Conservation (phyloP, 92 coral and sea anemone species). For the Epizoanthus scotinus region DNA sequence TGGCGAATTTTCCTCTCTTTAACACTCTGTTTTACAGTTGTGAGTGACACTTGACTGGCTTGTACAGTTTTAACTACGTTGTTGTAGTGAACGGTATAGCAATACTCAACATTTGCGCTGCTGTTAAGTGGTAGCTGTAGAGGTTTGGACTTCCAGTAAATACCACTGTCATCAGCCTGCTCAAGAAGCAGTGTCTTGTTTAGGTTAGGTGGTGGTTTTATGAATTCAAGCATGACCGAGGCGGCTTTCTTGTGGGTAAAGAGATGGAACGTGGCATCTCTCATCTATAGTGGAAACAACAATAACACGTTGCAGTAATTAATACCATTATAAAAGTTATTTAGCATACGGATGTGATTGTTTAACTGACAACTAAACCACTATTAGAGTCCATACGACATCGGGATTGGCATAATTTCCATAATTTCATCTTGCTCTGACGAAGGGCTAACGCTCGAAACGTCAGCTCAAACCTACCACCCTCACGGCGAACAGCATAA, state of each 20-base stretch:
- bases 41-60: not conserved
- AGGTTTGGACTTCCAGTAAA: conserved; percentile 49
- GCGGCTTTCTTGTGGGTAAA: not conserved
- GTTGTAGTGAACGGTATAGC: conserved; percentile 43
- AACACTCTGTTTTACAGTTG: not conserved
- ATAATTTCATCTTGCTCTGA: too few relatives aligned
- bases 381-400: too few relatives aligned
- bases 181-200: conserved; percentile 32
- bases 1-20: not conserved
- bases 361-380: too few relatives aligned
- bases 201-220: not conserved
- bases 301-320: too few relatives aligned
- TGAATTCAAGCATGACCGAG: conserved; percentile 21
- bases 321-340: too few relatives aligned
- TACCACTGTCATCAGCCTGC: not conserved
- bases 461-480: too few relatives aligned
- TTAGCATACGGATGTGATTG: too few relatives aligned
- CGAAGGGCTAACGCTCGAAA: too few relatives aligned
- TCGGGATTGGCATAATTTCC: too few relatives aligned
- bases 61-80: conserved; percentile 3
- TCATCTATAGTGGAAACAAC: conserved; percentile 1
- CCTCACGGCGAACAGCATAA: too few relatives aligned
- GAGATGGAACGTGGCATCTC: conserved; percentile 12
- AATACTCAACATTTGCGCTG: conserved; percentile 33
- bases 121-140: conserved; percentile 28